These are phyloP conservation scores for Silurus glanis DNA, from an alignment of 2,113 vertebrate genomes.

Conservation along the genomic window DNA sequence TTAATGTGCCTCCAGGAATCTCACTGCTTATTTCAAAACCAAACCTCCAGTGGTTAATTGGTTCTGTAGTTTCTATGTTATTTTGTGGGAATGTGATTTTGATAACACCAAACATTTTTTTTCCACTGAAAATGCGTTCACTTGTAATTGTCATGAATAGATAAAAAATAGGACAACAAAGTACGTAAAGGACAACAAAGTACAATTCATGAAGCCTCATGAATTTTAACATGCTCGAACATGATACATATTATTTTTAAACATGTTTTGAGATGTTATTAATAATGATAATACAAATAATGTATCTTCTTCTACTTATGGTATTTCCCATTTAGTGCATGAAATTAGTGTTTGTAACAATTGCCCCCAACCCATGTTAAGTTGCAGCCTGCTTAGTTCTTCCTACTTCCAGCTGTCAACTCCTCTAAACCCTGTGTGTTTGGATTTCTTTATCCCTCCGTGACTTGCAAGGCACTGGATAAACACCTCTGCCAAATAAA, in stretches of 20 bases:
- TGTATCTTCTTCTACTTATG: not conserved
- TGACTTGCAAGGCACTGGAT: not conserved
- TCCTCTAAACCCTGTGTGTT: not conserved
- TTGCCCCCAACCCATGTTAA: not conserved
- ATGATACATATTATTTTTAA: too few relatives aligned
- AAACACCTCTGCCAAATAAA: conserved; percentile 3
- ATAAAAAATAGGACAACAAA: not conserved
- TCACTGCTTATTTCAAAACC: not conserved
- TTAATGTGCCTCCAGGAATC: not conserved
- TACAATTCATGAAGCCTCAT: too few relatives aligned
- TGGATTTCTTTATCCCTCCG: not conserved
- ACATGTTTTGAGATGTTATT: too few relatives aligned
- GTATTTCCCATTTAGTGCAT: not conserved
- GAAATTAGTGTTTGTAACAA: not conserved
- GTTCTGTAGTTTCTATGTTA: too few relatives aligned
- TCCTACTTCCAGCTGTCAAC: not conserved
- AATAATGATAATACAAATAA: too few relatives aligned
- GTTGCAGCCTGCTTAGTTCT: not conserved
- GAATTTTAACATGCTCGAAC: too few relatives aligned
- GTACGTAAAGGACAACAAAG: too few relatives aligned
- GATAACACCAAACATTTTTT: not conserved
- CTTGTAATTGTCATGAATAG: not conserved
- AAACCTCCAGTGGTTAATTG: too few relatives aligned
- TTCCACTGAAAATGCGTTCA: not conserved
- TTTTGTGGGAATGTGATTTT: not conserved